These are phyloP conservation scores for Diarsia dahlii DNA, from an alignment of 2,888 invertebrate genomes.

Conservation along the genomic window DNA sequence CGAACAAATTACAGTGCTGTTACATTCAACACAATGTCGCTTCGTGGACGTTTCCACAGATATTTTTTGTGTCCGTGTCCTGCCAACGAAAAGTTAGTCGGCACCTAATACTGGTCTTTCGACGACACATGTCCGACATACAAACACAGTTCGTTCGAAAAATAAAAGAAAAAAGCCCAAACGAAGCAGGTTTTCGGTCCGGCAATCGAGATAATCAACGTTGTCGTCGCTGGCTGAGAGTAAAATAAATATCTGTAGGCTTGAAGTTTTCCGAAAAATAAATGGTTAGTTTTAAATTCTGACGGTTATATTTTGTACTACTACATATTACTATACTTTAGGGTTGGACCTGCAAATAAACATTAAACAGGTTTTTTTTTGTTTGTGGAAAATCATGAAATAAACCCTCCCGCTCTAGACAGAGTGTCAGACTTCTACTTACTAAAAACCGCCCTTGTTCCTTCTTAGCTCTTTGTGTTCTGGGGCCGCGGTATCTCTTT, in stretches of 20 bases:
- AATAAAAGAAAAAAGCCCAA: slow-evolving; percentile 18
- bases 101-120: slow-evolving; percentile 7
- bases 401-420: too few species aligned
- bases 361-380: too few species aligned
- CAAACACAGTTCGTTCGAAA: background rate
- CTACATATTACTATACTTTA: background rate
- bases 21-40: slow-evolving; percentile 10
- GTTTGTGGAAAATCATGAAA: too few species aligned
- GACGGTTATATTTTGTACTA: background rate
- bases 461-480: too few species aligned
- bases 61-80: slow-evolving; percentile 17
- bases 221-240: background rate
- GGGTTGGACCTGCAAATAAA: background rate
- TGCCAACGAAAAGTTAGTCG: slow-evolving; percentile 35
- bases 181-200: background rate
- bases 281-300: too few species aligned
- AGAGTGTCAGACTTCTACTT: too few species aligned
- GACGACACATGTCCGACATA: slow-evolving; percentile 22
- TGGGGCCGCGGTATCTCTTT: too few species aligned
- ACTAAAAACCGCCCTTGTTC: too few species aligned
- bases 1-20: background rate
- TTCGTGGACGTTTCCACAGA: slow-evolving; percentile 17
- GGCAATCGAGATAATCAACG: slow-evolving; percentile 35
- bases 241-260: slow-evolving; percentile 1
- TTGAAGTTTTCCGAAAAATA: background rate